Evolutionary conservation across 2,797 vertebrate genomes (phyloP).

Genomic region (Mareca strepera): DNA sequence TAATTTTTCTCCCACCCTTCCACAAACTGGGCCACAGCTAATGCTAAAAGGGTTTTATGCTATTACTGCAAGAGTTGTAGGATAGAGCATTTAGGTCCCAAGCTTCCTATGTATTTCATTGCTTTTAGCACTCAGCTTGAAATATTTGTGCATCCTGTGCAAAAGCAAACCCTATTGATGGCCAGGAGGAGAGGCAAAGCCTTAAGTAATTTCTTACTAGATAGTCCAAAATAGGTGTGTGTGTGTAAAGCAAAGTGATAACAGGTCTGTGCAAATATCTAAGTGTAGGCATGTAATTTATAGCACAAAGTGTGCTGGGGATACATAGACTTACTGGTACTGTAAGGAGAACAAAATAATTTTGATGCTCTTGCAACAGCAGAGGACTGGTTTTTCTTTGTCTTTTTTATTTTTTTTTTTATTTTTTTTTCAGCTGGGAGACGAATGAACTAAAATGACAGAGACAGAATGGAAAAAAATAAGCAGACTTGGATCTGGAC

Average conservation of each 20-base stretch:
- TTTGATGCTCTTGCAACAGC: not conserved
- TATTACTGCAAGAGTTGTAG: not conserved
- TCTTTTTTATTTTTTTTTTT: not conserved
- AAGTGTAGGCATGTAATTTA: not conserved
- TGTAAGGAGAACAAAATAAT: not conserved
- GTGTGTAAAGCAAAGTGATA: not conserved
- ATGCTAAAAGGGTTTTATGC: not conserved
- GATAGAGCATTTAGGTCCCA: not conserved
- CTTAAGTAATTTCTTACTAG: not conserved
- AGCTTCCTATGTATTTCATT: not conserved
- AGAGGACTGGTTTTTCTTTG: not conserved
- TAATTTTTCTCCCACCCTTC: not conserved
- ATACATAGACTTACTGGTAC: not conserved
- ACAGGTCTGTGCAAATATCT: not conserved
- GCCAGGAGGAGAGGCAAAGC: not conserved
- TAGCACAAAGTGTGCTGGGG: not conserved
- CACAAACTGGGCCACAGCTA: not conserved
- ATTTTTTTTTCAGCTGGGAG: not conserved
- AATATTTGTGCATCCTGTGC: not conserved
- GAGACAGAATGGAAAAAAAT: slow-evolving; percentile 48
- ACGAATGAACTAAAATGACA: not conserved
- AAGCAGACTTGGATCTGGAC: slow-evolving; percentile 45
- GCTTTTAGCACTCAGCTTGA: not conserved
- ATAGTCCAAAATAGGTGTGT: not conserved
- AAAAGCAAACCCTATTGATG: not conserved